These are phyloP conservation scores for Scyliorhinus canicula DNA, from an alignment of 2,797 vertebrate genomes.

Conservation along the genomic window DNA sequence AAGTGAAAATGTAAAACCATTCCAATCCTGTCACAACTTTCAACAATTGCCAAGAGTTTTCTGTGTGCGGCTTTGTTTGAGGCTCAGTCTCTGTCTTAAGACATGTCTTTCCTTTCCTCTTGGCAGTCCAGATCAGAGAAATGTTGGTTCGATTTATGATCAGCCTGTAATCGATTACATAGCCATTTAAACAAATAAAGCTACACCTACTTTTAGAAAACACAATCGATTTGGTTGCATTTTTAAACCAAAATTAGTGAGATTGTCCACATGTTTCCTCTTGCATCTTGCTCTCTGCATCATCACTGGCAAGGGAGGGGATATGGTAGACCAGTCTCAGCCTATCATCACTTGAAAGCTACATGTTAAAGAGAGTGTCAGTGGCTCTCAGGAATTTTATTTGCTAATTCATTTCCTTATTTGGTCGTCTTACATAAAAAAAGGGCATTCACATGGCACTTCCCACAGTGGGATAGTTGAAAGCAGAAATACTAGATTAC, in stretches of 20 bases:
- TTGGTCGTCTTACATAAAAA: neutral
- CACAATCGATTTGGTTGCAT: neutral
- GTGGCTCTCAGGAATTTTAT: neutral
- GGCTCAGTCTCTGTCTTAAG: neutral
- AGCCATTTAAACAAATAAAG: neutral
- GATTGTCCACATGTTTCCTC: neutral
- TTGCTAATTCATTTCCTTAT: neutral
- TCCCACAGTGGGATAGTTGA: neutral
- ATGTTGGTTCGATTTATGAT: neutral
- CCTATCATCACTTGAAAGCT: neutral
- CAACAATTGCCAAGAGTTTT: neutral
- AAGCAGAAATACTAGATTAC: neutral
- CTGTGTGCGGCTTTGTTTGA: neutral
- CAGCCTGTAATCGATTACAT: neutral
- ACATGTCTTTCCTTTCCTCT: neutral
- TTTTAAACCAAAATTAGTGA: neutral
- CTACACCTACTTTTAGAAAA: neutral
- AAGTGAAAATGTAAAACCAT: neutral
- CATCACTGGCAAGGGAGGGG: neutral
- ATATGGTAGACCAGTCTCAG: neutral
- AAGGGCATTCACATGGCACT: neutral
- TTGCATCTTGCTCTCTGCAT: neutral
- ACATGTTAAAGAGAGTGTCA: neutral
- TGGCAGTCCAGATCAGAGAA: neutral
- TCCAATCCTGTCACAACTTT: neutral